Evolutionary conservation across 2,888 invertebrate genomes (phyloP), one percentile per base, ranked within the genome.

Genomic region (Terebella lapidaria): DNA sequence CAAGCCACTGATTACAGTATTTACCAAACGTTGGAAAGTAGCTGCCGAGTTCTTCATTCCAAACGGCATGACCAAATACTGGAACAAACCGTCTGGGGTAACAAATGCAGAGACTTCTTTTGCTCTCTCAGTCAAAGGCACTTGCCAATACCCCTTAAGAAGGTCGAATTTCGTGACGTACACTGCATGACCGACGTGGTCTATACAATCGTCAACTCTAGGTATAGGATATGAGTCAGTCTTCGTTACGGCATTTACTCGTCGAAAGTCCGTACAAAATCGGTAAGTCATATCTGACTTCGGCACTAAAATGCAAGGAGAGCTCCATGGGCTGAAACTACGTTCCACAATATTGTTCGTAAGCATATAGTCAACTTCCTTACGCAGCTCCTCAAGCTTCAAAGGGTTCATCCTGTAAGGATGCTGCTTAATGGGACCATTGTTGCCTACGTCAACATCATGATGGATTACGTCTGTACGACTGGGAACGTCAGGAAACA

Each of bases 321-420:
- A 68, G 52, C 69, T 68, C 65, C 65, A 71, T 1, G 61, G 54
- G 58, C 67, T 63, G n/a, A n/a, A 10, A 51, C 66, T 66, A 18
- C 64, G 65, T 54, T 69, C 69, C 53, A 67, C 66, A 20, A 71
- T 62, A 45, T 66, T 62, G 63, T 67, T 65, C 4, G 69, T 64
- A 5, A 70, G 45, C 58, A 71, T 59, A 52, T 66, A 67, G 18
- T 65, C 5, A 2, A 67, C 25, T 54, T 69, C 69, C 29, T 63
- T 47, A 2, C 54, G 29, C n/a, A 68, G n/a, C 2, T n/a, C 5
- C n/a, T 53, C 49, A 1, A 3, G 15, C 29, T 64, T 67, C 3
- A 45, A n/a, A 18, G 29, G 55, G 22, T 55, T 55, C n/a, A 35
- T 20, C 29, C 55, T 29, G 22, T 55, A 55, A 18, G 55, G 35